Evolutionary conservation across 2,797 vertebrate genomes (phyloP), one percentile per base, ranked within the genome.

Genomic region (Nyctalus aviator): DNA sequence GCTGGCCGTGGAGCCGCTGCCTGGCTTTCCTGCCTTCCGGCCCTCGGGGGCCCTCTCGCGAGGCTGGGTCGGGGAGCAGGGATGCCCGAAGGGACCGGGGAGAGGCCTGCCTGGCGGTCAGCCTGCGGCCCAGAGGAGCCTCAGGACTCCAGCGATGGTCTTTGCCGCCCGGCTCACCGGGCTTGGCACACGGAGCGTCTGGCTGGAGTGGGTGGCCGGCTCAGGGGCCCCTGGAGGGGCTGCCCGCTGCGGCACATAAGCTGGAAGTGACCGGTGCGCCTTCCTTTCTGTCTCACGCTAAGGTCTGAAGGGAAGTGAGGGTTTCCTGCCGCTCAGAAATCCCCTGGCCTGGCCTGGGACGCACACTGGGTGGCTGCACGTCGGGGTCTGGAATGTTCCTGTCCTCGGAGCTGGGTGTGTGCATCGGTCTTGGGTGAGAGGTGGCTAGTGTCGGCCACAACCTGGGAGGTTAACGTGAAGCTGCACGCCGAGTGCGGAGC

Each of bases 241-340:
- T 59, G 73, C 48, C 69, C 5, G 0, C 53, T 1, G 35, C 3
- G 2, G 23, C 32, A 1, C 37, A 15, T 0, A 6, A 32, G 25
- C 8, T 2, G 21, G 55, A 77, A 72, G 85, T n/a, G 30, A 55
- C 27, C 2, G 0, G 0, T 69, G 4, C 3, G 1, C 69, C 48
- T 75, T 83, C 78, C 86, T 66, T 57, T 73, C 50, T 62, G 7
- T 84, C 50, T 82, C 48, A 59, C 5, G 9, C 85, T 30, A 48
- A 73, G 48, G 41, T 50, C 73, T 86, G 55, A 21, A 81, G 68
- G 48, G 85, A 96, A 92, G 84, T 37, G 57, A 77, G 95, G 55
- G 46, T 30, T 83, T 83, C 73, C 73, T 85, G 46, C 81, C 53
- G 37, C 32, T 92, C 64, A 83, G 96, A 94, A 84, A 79, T 41